These are phyloP conservation scores for Dicentrarchus labrax DNA, from an alignment of 2,113 vertebrate species.

Conservation along the genomic window DNA sequence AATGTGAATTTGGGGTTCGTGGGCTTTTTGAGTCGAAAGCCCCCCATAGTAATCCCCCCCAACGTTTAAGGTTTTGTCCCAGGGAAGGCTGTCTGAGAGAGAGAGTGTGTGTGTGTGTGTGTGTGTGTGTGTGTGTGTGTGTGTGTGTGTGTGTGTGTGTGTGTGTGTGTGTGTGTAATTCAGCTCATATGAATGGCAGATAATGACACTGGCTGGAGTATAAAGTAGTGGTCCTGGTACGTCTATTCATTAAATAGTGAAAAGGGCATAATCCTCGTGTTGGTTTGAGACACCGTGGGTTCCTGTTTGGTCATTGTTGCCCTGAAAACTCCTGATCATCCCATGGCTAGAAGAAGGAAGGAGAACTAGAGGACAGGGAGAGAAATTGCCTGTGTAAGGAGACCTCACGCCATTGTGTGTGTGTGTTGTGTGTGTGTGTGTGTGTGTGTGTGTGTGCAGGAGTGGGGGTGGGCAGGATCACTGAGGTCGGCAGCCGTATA, in stretches of 20 bases:
- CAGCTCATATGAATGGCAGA: not conserved
- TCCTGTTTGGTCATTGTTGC: conserved; percentile 6
- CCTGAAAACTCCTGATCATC: conserved; percentile 30
- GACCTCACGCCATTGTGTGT: conserved; percentile 82
- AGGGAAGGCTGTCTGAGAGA: too few relatives aligned
- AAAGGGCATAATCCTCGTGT: not conserved
- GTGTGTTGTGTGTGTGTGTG: conserved; percentile 66
- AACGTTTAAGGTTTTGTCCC: not conserved
- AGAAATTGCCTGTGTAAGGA: conserved; percentile 76
- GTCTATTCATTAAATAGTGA: not conserved
- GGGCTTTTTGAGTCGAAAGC: not conserved
- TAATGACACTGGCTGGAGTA: not conserved
- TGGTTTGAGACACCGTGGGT: not conserved
- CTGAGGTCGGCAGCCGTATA: conserved; percentile 74
- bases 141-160: not conserved
- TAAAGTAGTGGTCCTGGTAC: not conserved
- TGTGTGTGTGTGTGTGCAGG: conserved; percentile 75
- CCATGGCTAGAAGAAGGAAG: conserved; percentile 42
- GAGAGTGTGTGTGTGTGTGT: not conserved
- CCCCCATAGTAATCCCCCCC: not conserved
- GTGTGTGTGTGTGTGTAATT: not conserved
- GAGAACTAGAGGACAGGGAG: conserved; percentile 40
- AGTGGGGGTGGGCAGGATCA: conserved; percentile 72
- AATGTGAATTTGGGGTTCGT: not conserved
- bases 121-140: not conserved